Conservation (phyloP, 2,797 vertebrate genomes). For the Alosa sapidissima region DNA sequence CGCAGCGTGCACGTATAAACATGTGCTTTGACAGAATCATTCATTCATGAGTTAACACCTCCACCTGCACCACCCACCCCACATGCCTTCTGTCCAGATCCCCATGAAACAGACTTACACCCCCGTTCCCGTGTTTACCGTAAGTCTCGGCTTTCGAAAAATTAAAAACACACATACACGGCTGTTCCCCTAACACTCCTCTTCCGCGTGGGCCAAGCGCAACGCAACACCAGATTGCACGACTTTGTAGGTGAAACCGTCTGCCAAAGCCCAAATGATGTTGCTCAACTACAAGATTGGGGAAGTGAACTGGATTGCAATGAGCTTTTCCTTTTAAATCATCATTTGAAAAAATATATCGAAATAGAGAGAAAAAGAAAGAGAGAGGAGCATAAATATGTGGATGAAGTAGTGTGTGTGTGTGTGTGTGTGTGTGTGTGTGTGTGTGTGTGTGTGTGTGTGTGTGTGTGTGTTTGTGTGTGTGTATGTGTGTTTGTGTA, state of each 20-base stretch:
- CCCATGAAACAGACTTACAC: neutral
- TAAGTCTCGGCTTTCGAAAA: neutral
- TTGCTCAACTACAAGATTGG: slow-evolving; percentile 3
- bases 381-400: neutral
- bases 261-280: neutral
- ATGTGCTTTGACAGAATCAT: slow-evolving; percentile 8
- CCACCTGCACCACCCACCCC: neutral
- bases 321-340: neutral
- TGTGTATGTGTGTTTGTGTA: no score
- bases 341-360: neutral
- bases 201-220: neutral
- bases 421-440: no score
- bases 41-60: neutral
- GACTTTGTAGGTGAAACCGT: neutral
- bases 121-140: neutral
- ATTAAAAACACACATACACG: neutral
- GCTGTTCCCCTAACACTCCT: neutral
- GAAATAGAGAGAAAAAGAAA: neutral
- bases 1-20: neutral
- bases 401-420: neutral
- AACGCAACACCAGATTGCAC: neutral
- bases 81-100: neutral
- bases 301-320: neutral
- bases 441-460: no score
- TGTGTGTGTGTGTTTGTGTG: no score